phyloP scores from a whole-genome alignment of 2,113 vertebrate species.

The Aptenodytes forsteri region DNA sequence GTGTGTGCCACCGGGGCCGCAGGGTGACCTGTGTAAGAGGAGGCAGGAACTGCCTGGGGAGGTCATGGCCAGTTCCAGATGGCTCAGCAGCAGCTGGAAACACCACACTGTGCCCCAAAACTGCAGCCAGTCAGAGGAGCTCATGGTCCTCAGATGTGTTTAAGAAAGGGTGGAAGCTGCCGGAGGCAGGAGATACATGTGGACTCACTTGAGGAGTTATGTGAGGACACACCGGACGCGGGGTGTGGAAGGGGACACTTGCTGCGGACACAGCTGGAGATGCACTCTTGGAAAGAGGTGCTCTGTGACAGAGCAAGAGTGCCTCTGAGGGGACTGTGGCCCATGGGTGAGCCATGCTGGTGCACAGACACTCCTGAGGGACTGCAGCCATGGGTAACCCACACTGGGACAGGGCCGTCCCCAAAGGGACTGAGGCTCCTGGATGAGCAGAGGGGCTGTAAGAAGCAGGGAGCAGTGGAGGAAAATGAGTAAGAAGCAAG shows the following conservation, averaged over 20 bases:
- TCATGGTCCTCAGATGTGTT: accelerated
- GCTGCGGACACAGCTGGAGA: background rate
- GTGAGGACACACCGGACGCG: background rate
- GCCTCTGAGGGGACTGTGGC: background rate
- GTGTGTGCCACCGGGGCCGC: accelerated
- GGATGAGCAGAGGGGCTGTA: background rate
- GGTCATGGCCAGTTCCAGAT: background rate
- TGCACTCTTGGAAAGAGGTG: background rate
- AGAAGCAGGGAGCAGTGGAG: background rate
- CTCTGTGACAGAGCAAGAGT: background rate
- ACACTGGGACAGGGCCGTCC: too few relatives aligned
- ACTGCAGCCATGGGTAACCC: background rate
- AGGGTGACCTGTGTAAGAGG: background rate
- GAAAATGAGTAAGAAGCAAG: background rate
- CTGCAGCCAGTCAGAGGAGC: background rate
- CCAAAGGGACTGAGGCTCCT: background rate
- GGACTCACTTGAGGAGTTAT: background rate
- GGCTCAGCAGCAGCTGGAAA: background rate
- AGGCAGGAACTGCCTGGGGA: background rate
- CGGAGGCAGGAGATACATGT: background rate
- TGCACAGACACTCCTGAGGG: background rate
- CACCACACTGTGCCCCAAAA: background rate
- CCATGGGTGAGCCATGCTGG: background rate
- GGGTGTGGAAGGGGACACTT: background rate
- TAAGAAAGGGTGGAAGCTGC: background rate